Evolutionary conservation across 2,113 vertebrate genomes (phyloP).

Genomic region (Clupea harengus): DNA sequence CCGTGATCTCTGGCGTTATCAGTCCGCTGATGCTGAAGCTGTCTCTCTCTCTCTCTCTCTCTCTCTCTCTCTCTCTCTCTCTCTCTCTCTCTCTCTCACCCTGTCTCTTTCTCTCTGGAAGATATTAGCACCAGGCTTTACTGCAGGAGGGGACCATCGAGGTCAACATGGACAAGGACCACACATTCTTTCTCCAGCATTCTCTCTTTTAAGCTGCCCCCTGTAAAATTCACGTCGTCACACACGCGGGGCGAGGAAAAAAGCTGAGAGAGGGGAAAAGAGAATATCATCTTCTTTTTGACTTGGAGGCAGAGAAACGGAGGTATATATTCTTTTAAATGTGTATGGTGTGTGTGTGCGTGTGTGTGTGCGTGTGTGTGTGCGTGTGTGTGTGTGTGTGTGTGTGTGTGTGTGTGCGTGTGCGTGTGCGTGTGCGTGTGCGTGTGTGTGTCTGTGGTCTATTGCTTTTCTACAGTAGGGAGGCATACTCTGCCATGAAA

Average conservation of each 20-base stretch:
- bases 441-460: neutral
- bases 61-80: neutral
- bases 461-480: neutral
- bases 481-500: neutral
- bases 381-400: too few species aligned
- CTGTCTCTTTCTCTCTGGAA: conserved; percentile 23
- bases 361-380: neutral
- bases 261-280: neutral
- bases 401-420: neutral
- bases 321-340: too few species aligned
- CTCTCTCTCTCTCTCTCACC: neutral
- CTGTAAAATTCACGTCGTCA: conserved; percentile 23
- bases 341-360: neutral
- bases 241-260: neutral
- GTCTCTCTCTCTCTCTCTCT: neutral
- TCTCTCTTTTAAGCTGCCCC: conserved; percentile 21
- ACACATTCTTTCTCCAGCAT: conserved; percentile 19
- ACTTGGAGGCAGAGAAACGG: neutral
- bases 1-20: conserved; percentile 11
- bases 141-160: conserved; percentile 1
- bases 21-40: conserved; percentile 13
- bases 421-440: neutral
- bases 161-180: conserved; percentile 17
- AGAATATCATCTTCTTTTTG: neutral
- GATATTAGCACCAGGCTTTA: conserved; percentile 34